These are phyloP conservation scores for Ophthalmolycus amberensis DNA, from an alignment of 2,113 vertebrate genomes.

Conservation along the genomic window DNA sequence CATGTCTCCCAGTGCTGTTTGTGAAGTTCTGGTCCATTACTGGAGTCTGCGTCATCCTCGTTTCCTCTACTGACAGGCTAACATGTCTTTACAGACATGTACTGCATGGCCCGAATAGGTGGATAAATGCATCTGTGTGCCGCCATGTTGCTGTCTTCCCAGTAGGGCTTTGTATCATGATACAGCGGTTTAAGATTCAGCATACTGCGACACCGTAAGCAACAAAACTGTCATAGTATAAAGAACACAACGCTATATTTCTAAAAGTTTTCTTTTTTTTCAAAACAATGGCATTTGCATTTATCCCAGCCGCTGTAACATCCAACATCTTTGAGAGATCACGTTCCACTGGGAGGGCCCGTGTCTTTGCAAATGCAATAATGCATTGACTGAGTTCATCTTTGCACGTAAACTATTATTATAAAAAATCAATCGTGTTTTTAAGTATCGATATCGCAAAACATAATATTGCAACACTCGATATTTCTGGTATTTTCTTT, in stretches of 20 bases:
- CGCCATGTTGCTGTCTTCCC: background rate
- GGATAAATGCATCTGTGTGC: background rate
- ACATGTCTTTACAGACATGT: background rate
- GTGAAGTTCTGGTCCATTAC: constrained; percentile 18
- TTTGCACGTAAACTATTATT: background rate
- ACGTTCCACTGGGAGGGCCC: too few relatives aligned
- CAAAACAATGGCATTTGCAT: too few relatives aligned
- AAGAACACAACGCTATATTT: too few relatives aligned
- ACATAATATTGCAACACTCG: too few relatives aligned
- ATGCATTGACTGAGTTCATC: too few relatives aligned
- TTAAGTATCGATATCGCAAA: background rate
- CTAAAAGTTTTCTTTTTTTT: too few relatives aligned
- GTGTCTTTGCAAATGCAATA: too few relatives aligned
- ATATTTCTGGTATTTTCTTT: too few relatives aligned
- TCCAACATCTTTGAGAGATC: too few relatives aligned
- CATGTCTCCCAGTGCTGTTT: constrained; percentile 18
- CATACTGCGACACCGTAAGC: background rate
- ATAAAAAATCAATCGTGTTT: background rate
- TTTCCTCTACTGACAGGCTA: constrained; percentile 1
- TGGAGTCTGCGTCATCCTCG: constrained; percentile 17
- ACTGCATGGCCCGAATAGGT: background rate
- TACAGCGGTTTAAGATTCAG: background rate
- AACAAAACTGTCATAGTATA: background rate
- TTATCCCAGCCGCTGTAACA: too few relatives aligned
- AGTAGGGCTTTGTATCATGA: background rate